Base-by-base conservation (phyloP, 2,797 vertebrate genomes). In the Lutjanus argentimaculatus region DNA sequence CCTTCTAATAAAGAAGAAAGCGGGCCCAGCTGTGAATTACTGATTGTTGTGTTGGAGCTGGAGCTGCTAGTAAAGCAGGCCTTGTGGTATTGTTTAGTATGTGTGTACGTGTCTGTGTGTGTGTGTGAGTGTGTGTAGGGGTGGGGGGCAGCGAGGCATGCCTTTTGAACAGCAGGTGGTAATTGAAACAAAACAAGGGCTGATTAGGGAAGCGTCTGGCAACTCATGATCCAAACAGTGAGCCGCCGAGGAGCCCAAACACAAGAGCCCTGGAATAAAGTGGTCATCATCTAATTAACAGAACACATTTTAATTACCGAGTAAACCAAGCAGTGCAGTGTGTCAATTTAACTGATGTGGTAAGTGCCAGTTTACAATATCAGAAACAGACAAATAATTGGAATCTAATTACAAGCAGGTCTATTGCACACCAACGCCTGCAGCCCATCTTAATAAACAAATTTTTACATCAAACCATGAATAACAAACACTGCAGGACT, bases 211-310 rank as follows among this genome's bases (percentile, higher is more conserved):
- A 97, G 96, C 97, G 97, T 98, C 97, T 99, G 98, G 98, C 98
- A 97, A 97, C 96, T 97, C 96, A 96, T 97, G 97, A 99, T 98
- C 97, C 98, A 98, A 99, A 99, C 97, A 98, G 97, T 94, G 94
- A 95, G 96, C 96, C 95, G 96, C 97, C 95, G 93, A 88, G 90
- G 91, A 92, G 92, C 90, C 96, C 97, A 97, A 98, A 98, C 97
- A 98, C 97, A 96, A 99, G 98, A 97, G 98, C 98, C 96, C 97
- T 97, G 97, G 97, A 99, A 99, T 99, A 98, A 99, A 99, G 98
- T 99, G 98, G 98, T 99, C 98, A 99, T 99, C 98, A 99, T 98
- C 97, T 99, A 99, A 99, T 99, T 99, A 99, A 99, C 98, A 98
- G 95, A 97, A 98, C 97, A 98, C 97, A 95, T 99, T 99, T 99